A percentile compares a stretch with the other conserved stretches of the same genome.
phyloP scores from a whole-genome alignment of 2,797 vertebrate species.

The Falco peregrinus region DNA sequence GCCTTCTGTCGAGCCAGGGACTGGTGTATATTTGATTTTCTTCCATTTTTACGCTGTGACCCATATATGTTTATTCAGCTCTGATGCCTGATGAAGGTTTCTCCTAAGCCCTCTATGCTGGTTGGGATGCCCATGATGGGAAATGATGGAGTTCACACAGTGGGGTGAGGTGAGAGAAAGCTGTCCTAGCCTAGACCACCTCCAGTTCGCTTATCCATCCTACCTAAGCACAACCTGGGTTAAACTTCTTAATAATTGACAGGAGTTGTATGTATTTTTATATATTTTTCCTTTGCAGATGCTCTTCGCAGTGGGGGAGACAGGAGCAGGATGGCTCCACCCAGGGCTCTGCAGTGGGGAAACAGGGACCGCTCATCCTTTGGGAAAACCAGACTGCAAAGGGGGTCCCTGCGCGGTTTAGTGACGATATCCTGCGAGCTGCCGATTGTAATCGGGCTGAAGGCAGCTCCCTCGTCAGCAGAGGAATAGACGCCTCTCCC shows the following conservation, averaged over 20 bases:
- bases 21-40: accelerated
- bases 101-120: not conserved
- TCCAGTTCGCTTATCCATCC: not conserved
- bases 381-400: not conserved
- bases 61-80: accelerated
- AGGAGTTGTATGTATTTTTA: not conserved
- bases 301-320: accelerated
- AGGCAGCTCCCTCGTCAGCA: not conserved
- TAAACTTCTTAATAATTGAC: not conserved
- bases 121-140: accelerated
- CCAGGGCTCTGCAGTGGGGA: accelerated
- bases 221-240: not conserved
- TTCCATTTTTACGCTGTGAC: not conserved
- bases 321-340: not conserved
- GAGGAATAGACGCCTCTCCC: not conserved
- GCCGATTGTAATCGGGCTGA: not conserved
- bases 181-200: accelerated
- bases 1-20: not conserved
- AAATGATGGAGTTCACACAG: not conserved
- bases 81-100: not conserved
- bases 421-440: not conserved
- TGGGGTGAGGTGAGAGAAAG: not conserved
- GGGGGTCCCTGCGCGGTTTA: accelerated
- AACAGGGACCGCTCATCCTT: not conserved
- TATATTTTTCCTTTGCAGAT: accelerated